These are phyloP conservation scores for Delichon dasypus DNA, from an alignment of 2,797 vertebrate species.

Conservation along the genomic window DNA sequence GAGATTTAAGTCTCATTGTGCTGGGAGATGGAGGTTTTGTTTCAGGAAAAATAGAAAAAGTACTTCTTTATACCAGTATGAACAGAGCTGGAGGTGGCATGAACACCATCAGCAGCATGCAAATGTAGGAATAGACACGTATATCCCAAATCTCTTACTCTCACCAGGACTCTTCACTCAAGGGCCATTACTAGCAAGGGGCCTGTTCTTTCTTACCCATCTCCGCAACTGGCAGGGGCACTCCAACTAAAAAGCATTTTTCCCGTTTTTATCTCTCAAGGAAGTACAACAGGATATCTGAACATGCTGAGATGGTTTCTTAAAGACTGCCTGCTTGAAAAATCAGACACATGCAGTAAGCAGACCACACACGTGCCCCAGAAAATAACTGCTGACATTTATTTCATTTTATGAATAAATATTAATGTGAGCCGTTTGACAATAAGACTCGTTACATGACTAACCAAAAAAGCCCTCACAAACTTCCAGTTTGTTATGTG, in stretches of 20 bases:
- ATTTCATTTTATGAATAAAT: not conserved
- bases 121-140: not conserved
- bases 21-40: not conserved
- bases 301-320: not conserved
- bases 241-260: not conserved
- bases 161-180: not conserved
- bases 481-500: not conserved
- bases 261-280: not conserved
- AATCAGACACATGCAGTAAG: not conserved
- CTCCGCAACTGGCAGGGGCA: not conserved
- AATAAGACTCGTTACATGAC: not conserved
- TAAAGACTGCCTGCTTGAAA: constrained; percentile 5
- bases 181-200: not conserved
- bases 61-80: not conserved
- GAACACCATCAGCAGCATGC: not conserved
- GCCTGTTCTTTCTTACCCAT: not conserved
- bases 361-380: not conserved
- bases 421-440: not conserved
- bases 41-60: not conserved
- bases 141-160: not conserved
- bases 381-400: not conserved
- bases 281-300: not conserved
- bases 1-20: not conserved
- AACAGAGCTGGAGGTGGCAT: not conserved
- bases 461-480: not conserved